Evolutionary conservation across 2,888 invertebrate genomes (phyloP).

Genomic region (Melanophora roralis): DNA sequence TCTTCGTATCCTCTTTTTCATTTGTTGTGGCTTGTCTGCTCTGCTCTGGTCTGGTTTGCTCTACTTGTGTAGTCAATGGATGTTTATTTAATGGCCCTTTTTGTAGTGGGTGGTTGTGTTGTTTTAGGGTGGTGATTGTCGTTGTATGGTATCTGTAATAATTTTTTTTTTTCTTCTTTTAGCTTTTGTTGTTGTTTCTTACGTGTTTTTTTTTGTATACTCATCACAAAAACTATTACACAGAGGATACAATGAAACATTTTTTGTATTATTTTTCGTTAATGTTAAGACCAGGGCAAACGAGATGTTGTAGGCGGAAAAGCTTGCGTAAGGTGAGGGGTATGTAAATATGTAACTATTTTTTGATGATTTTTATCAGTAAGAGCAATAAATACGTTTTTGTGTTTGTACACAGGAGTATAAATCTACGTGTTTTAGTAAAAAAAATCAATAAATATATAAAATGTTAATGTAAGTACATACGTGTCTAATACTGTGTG

Average conservation of each 20-base stretch:
- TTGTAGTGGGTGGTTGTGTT: background rate
- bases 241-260: constrained; percentile 9
- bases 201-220: constrained; percentile 28
- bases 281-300: background rate
- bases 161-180: constrained; percentile 33
- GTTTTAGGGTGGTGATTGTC: constrained; percentile 29
- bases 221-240: constrained; percentile 19
- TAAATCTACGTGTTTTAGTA: background rate
- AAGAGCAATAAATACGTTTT: background rate
- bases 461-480: background rate
- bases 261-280: background rate
- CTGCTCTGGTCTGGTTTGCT: background rate
- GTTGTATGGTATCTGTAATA: constrained; percentile 61
- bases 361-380: constrained; percentile 33
- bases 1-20: constrained; percentile 65
- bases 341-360: background rate
- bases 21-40: constrained; percentile 49
- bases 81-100: constrained; percentile 2
- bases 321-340: background rate
- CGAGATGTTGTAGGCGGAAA: constrained; percentile 13
- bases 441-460: constrained; percentile 38
- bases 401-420: background rate
- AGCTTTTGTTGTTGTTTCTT: background rate
- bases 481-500: background rate
- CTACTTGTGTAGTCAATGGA: background rate